Evolutionary conservation across 2,797 vertebrate species (phyloP), one percentile per base, ranked within the genome.

Genomic region (Enteromius thamalakanensis): DNA sequence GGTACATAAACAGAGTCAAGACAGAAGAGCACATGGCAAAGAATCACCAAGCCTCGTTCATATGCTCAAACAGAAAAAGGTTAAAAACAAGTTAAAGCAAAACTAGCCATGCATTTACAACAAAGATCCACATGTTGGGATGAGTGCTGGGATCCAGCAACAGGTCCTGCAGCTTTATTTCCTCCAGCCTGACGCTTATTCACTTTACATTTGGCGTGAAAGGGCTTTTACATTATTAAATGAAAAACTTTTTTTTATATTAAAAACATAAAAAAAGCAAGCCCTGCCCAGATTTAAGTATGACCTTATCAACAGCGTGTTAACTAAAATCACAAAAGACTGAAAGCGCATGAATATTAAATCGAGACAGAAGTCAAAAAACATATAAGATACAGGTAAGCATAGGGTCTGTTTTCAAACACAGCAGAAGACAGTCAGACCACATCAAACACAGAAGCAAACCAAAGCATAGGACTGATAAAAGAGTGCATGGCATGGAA

Each of bases 381-480:
- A 26, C 26, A 14, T 5, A 26, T 17, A 17, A 64, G 6, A 64
- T 12, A 64, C 26, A 32, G 14, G 26, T 62, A 62, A 62, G 26
- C 14, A 9, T 29, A 7, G 60, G 26, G 26, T 64, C 14, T 32
- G 26, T 6, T 64, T 64, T 64, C 26, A 64, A 64, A 64, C 26
- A 12, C 26, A 64, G 6, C 26, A 26, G 55, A 3, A n/a, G 10
- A 23, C 55, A 60, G 55, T 23, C n/a, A 62, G 60, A 15, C 23
- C 26, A 62, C 60, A 62, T 32, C 26, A 62, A 26, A 62, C 60
- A 62, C 14, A 7, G 60, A 62, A 62, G 14, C 60, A 62, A 12
- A 62, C 60, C 60, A 29, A 62, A 62, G 60, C 60, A 62, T 29
- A 29, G 60, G 60, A 62, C 60, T 29, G 23, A 62, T 62, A 62